A percentile compares a stretch with the other conserved stretches of the same genome.
phyloP scores from a whole-genome alignment of 2,113 vertebrate genomes.

The Pelodiscus sinensis region DNA sequence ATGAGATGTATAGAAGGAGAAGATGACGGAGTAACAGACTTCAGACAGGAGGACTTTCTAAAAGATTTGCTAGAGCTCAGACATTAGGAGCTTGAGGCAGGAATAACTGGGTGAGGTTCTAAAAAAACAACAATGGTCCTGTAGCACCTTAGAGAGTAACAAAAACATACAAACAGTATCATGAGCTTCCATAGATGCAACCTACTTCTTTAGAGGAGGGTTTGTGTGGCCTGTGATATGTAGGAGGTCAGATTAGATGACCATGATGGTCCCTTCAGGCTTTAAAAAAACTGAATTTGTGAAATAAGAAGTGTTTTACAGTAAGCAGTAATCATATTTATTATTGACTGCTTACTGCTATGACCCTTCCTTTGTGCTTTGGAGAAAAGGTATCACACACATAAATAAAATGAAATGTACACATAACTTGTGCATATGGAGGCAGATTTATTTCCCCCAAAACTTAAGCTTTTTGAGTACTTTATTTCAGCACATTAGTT shows the following conservation, averaged over 20 bases:
- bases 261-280: neutral
- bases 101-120: neutral
- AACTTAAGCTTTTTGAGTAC: neutral
- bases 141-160: too few relatives aligned
- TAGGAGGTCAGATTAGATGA: too few relatives aligned
- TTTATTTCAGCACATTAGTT: neutral
- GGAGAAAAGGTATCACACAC: neutral
- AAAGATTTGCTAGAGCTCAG: neutral
- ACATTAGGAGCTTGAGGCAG: neutral
- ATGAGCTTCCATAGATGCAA: too few relatives aligned
- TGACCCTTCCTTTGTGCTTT: neutral
- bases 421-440: neutral
- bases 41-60: neutral
- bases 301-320: neutral
- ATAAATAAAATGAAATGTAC: neutral
- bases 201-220: too few relatives aligned
- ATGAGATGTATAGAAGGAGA: neutral
- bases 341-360: neutral
- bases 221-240: too few relatives aligned
- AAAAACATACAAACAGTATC: too few relatives aligned
- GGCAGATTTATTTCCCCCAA: neutral
- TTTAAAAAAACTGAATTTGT: neutral
- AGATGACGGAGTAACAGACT: neutral
- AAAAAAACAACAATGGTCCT: too few relatives aligned
- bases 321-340: neutral